Evolutionary conservation across 1,140 invertebrate genomes (phyloP).

Genomic region (Orchesella cincta): DNA sequence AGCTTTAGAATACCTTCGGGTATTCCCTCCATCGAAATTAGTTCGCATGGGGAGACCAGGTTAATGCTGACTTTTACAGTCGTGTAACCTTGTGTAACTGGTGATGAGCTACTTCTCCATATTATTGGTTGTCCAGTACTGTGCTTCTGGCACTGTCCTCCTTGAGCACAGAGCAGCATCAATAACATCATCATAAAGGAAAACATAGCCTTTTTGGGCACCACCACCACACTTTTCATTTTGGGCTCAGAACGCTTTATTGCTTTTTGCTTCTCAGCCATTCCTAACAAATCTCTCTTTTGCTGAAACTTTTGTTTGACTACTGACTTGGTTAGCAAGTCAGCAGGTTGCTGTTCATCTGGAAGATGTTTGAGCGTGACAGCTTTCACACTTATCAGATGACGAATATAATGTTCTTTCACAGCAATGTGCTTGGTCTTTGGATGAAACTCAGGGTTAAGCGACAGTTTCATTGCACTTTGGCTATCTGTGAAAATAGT

Average conservation of each 20-base stretch:
- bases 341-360: conserved; percentile 41
- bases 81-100: conserved; percentile 26
- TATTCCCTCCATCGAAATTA: conserved; percentile 9
- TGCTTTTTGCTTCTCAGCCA: neutral
- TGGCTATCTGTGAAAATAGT: conserved; percentile 53
- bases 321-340: conserved; percentile 47
- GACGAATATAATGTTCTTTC: conserved; percentile 53
- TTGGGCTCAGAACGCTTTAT: neutral
- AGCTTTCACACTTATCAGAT: conserved; percentile 3
- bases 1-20: neutral
- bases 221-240: neutral
- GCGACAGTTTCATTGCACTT: conserved; percentile 53
- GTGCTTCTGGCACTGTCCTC: neutral
- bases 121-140: neutral
- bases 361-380: conserved; percentile 40
- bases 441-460: conserved; percentile 54
- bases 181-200: neutral
- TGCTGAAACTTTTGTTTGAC: conserved; percentile 18
- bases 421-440: conserved; percentile 57
- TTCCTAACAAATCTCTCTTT: conserved; percentile 31
- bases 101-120: conserved; percentile 32
- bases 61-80: conserved; percentile 21
- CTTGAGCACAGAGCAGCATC: neutral
- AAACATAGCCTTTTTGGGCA: neutral
- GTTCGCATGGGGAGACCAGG: conserved; percentile 33